Evolutionary conservation across 2,888 invertebrate genomes (phyloP).

Genomic region (Rhodophaea formosa): DNA sequence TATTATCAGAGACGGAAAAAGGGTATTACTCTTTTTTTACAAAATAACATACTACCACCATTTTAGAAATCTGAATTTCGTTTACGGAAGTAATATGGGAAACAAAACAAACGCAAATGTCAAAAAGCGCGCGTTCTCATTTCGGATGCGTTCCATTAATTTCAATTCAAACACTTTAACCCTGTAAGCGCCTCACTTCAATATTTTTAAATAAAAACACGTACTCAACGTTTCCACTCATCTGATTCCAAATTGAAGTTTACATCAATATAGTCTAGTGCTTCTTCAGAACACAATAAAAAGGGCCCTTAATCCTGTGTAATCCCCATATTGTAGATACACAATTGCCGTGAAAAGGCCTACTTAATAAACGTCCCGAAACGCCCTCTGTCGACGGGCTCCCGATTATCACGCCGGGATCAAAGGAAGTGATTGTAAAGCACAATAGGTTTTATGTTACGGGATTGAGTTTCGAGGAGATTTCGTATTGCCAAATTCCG

Average conservation of each 20-base stretch:
- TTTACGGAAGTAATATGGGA: not conserved
- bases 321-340: conserved; percentile 66
- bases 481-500: conserved; percentile 25
- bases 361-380: conserved; percentile 52
- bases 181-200: conserved; percentile 5
- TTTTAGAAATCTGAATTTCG: not conserved
- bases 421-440: conserved; percentile 58
- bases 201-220: conserved; percentile 18
- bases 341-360: conserved; percentile 77
- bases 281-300: conserved; percentile 45
- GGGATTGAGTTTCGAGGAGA: conserved; percentile 28
- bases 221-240: conserved; percentile 41
- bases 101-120: conserved; percentile 1
- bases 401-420: conserved; percentile 67
- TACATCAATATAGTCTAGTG: conserved; percentile 37
- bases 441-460: conserved; percentile 69
- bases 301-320: conserved; percentile 58
- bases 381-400: conserved; percentile 39
- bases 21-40: too few relatives aligned
- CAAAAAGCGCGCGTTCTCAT: conserved; percentile 15
- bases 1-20: too few relatives aligned
- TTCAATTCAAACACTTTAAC: conserved; percentile 14
- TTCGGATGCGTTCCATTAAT: conserved; percentile 15
- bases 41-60: too few relatives aligned
- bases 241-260: conserved; percentile 44